These are phyloP conservation scores for Saccopteryx leptura DNA, from an alignment of 2,113 vertebrate genomes.

Conservation along the genomic window DNA sequence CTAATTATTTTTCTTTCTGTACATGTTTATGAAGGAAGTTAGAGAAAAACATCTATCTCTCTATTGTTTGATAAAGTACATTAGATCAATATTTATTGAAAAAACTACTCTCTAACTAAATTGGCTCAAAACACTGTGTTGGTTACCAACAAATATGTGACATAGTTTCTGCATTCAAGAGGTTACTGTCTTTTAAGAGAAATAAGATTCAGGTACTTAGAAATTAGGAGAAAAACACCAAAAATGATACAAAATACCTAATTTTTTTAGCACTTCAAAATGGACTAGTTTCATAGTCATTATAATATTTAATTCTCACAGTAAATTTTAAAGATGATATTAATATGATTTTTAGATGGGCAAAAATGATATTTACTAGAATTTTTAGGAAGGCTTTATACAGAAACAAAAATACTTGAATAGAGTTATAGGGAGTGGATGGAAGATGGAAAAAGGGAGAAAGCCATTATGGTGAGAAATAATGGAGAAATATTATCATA, in stretches of 20 bases:
- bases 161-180: background rate
- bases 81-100: background rate
- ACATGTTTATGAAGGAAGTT: background rate
- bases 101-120: background rate
- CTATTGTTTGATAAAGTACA: background rate
- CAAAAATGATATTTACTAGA: background rate
- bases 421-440: background rate
- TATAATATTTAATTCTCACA: slow-evolving; percentile 13
- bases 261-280: background rate
- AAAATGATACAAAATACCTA: background rate
- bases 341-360: background rate
- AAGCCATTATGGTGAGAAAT: background rate
- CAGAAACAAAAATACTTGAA: background rate
- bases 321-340: background rate
- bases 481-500: background rate
- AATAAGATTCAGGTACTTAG: background rate
- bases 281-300: background rate
- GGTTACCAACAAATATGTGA: background rate
- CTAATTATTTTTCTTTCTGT: background rate
- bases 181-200: background rate
- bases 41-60: background rate
- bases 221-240: slow-evolving; percentile 9
- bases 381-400: background rate
- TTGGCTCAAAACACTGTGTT: background rate
- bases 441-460: background rate